phyloP scores from a whole-genome alignment of 2,797 vertebrate species.

The Scyliorhinus canicula region DNA sequence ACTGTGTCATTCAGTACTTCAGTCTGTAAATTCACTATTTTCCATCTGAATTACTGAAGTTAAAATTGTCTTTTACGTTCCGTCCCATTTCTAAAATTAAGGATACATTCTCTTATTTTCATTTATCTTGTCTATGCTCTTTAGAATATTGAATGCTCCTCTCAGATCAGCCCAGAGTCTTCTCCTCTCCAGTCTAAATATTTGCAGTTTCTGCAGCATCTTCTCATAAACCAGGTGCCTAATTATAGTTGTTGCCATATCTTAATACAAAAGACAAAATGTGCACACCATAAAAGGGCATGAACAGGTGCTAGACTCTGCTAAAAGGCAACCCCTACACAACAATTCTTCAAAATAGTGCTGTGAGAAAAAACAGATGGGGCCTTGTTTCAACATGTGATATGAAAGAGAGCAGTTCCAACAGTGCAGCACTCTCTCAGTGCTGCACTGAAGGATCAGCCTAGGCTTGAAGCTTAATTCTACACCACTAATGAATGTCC shows the following conservation, averaged over 20 bases:
- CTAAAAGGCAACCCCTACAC: background rate
- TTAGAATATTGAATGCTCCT: background rate
- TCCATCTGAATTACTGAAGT: background rate
- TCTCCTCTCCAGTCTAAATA: background rate
- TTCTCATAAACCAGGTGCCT: background rate
- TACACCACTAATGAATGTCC: background rate
- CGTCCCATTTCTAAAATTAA: background rate
- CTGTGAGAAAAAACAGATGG: background rate
- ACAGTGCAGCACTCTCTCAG: background rate
- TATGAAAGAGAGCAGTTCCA: background rate
- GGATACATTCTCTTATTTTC: background rate
- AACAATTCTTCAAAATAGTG: background rate
- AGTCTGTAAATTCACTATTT: background rate
- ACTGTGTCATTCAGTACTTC: background rate
- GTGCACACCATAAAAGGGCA: background rate
- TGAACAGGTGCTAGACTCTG: background rate
- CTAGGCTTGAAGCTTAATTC: background rate
- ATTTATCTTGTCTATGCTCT: background rate
- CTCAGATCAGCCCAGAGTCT: background rate
- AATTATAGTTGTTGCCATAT: background rate
- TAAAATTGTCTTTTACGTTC: background rate
- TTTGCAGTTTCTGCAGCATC: background rate
- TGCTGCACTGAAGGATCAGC: background rate
- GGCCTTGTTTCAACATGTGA: background rate
- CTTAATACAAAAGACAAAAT: background rate